Conservation (phyloP, 2,113 vertebrate species). For the Myotis lucifugus region DNA sequence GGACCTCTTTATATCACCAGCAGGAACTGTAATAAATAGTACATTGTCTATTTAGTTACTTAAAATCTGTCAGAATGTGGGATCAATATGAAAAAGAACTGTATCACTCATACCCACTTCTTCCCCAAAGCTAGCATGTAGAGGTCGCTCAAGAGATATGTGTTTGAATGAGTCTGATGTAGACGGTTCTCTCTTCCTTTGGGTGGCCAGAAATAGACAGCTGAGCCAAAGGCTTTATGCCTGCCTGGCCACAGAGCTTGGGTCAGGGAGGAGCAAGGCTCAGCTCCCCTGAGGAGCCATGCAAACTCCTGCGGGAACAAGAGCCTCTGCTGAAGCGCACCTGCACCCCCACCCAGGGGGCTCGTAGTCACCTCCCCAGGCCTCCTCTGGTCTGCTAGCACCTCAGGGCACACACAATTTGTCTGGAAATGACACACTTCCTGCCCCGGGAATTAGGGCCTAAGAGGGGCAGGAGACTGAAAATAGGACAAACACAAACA, state of each 20-base stretch:
- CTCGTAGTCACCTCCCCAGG: not conserved
- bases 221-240: not conserved
- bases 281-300: not conserved
- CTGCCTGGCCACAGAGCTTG: not conserved
- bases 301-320: not conserved
- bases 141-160: too few relatives aligned
- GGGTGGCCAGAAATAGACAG: not conserved
- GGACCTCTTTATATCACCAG: not conserved
- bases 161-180: not conserved
- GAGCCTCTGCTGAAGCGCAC: fast-evolving
- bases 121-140: not conserved
- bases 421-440: not conserved
- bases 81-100: not conserved
- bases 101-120: not conserved
- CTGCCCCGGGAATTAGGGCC: not conserved
- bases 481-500: not conserved
- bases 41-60: constrained; percentile 15
- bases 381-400: not conserved
- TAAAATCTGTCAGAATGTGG: not conserved
- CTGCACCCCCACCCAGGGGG: fast-evolving
- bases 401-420: not conserved
- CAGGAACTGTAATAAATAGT: not conserved
- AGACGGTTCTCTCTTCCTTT: not conserved
- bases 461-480: not conserved
- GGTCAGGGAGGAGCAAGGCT: not conserved